These are phyloP conservation scores for Bombylius major DNA, from an alignment of 2,888 invertebrate species.

Conservation along the genomic window DNA sequence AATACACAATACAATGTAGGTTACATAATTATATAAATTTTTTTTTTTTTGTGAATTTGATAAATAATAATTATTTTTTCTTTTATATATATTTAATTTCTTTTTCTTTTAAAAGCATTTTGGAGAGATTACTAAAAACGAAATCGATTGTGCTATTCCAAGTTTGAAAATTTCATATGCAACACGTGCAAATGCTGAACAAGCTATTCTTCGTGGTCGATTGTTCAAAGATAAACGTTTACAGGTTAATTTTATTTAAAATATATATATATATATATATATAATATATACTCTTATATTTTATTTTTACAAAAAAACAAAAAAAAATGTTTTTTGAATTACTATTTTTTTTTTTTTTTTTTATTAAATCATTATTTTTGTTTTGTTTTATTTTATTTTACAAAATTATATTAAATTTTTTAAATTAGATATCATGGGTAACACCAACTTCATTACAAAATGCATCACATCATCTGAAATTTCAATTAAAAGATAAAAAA, in stretches of 20 bases:
- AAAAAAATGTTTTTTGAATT: too few species aligned
- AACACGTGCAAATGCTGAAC: slow-evolving; percentile 35
- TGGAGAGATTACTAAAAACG: slow-evolving; percentile 76
- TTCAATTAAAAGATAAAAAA: background rate
- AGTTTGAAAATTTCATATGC: slow-evolving; percentile 34
- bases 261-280: background rate
- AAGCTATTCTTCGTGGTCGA: slow-evolving; percentile 34
- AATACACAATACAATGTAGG: too few species aligned
- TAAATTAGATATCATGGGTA: background rate
- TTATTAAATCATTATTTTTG: background rate
- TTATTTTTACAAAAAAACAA: too few species aligned
- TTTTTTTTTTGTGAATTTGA: too few species aligned
- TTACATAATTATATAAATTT: too few species aligned
- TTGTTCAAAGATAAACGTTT: slow-evolving; percentile 63
- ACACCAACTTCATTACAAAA: background rate
- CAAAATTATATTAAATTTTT: background rate
- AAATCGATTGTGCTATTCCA: slow-evolving; percentile 58
- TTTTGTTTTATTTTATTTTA: background rate
- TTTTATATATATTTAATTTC: background rate
- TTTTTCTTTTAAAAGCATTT: slow-evolving; percentile 52
- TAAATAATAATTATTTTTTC: background rate
- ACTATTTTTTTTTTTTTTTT: background rate
- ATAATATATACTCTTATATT: too few species aligned
- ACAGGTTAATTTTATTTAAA: slow-evolving; percentile 37
- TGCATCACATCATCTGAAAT: background rate